These are phyloP conservation scores for Albula goreensis DNA, from an alignment of 2,113 vertebrate genomes.

Conservation along the genomic window DNA sequence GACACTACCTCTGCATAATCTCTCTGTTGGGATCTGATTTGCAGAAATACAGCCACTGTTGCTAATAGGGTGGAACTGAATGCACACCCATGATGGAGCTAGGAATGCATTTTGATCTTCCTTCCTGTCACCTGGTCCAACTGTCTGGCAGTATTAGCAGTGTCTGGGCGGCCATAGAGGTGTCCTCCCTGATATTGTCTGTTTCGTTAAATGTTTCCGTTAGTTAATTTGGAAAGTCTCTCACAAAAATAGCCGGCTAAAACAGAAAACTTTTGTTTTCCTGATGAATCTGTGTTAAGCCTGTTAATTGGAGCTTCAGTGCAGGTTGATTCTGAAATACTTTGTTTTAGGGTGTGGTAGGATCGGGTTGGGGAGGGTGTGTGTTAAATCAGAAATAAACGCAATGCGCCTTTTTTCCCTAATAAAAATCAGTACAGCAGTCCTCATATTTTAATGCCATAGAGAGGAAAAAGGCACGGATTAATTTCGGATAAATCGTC, in stretches of 20 bases:
- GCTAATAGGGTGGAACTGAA: not conserved
- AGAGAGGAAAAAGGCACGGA: not conserved
- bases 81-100: not conserved
- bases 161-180: not conserved
- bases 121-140: not conserved
- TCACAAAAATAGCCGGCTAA: not conserved
- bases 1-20: not conserved
- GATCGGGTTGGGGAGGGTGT: not conserved
- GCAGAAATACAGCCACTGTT: not conserved
- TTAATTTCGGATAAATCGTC: not conserved
- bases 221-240: not conserved
- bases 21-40: not conserved
- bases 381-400: not conserved
- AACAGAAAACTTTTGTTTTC: not conserved
- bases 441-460: not conserved
- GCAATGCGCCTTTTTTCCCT: constrained; percentile 6
- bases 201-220: not conserved
- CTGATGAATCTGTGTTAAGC: not conserved
- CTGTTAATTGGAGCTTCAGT: not conserved
- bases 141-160: not conserved
- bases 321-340: not conserved
- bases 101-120: not conserved
- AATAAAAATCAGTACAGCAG: not conserved
- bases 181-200: not conserved
- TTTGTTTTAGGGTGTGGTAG: constrained; percentile 11